Conservation (phyloP, 2,797 vertebrate genomes). For the Threskiornis aethiopicus region DNA sequence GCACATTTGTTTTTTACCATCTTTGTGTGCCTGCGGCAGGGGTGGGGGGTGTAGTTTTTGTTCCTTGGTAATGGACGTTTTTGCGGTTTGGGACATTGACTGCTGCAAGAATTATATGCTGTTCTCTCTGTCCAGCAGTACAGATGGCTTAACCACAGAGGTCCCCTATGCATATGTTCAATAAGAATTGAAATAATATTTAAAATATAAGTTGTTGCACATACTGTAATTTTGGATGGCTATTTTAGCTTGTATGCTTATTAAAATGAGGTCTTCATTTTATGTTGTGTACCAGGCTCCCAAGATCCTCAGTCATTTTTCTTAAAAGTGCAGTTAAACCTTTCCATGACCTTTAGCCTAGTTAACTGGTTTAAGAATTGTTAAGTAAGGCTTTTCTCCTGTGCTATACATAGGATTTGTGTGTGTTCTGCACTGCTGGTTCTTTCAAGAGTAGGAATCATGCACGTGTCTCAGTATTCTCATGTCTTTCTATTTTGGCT, state of each 20-base stretch:
- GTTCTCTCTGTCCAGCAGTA: background rate
- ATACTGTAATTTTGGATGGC: conserved; percentile 24
- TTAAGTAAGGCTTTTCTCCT: background rate
- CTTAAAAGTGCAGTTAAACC: background rate
- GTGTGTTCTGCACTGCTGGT: background rate
- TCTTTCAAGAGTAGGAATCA: background rate
- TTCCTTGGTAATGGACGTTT: conserved; percentile 37
- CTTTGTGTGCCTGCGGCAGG: background rate
- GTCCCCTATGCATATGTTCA: background rate
- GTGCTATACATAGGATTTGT: background rate
- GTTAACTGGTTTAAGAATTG: background rate
- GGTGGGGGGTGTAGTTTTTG: background rate
- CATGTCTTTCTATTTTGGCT: background rate
- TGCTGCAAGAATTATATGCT: conserved; percentile 7
- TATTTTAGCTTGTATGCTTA: conserved; percentile 22
- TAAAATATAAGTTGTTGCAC: conserved; percentile 20
- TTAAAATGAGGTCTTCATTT: conserved; percentile 6
- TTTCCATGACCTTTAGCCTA: conserved; percentile 27
- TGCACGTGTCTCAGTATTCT: background rate
- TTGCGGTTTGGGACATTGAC: conserved; percentile 16
- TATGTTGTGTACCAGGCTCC: background rate
- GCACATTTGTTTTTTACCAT: background rate
- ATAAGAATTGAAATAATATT: conserved; percentile 30
- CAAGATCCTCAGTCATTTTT: background rate
- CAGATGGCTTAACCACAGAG: conserved; percentile 42